phyloP scores from a whole-genome alignment of 30 jellyfish, hydroid and myxozoan species.

The Turritopsis dohrnii region DNA sequence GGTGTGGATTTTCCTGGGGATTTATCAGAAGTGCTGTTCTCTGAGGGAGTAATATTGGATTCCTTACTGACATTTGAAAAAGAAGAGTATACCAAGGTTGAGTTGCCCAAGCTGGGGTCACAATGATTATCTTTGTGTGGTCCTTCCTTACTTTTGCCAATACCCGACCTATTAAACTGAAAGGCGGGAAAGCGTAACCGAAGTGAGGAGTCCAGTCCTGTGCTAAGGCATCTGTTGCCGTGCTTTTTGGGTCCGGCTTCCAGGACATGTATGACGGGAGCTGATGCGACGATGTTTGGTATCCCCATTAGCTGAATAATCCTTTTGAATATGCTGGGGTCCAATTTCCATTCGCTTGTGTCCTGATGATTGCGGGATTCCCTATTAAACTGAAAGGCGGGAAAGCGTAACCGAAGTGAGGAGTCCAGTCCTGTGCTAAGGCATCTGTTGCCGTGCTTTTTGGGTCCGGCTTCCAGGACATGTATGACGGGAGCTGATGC shows the following conservation, averaged over 20 bases:
- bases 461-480: not conserved
- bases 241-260: constrained; percentile 12
- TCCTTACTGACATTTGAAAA: not conserved
- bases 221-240: constrained; percentile 7
- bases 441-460: constrained; percentile 19
- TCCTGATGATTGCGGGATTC: constrained; percentile 28
- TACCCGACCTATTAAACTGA: constrained; percentile 11
- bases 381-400: constrained; percentile 18
- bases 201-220: not conserved
- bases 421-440: not conserved
- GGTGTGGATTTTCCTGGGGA: constrained; percentile 15
- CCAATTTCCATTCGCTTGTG: constrained; percentile 34
- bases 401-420: not conserved
- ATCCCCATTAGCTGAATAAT: constrained; percentile 17
- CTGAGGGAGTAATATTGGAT: constrained; percentile 13
- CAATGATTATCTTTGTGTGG: not conserved
- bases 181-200: constrained; percentile 17
- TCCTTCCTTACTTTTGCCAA: not conserved
- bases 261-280: not conserved
- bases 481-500: not conserved
- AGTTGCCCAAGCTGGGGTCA: constrained; percentile 17
- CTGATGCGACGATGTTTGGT: constrained; percentile 13
- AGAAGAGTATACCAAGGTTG: constrained; percentile 9
- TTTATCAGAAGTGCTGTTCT: constrained; percentile 5
- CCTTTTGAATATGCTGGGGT: constrained; percentile 12